Conservation (phyloP, 2,797 vertebrate genomes). For the Caiman crocodilus region DNA sequence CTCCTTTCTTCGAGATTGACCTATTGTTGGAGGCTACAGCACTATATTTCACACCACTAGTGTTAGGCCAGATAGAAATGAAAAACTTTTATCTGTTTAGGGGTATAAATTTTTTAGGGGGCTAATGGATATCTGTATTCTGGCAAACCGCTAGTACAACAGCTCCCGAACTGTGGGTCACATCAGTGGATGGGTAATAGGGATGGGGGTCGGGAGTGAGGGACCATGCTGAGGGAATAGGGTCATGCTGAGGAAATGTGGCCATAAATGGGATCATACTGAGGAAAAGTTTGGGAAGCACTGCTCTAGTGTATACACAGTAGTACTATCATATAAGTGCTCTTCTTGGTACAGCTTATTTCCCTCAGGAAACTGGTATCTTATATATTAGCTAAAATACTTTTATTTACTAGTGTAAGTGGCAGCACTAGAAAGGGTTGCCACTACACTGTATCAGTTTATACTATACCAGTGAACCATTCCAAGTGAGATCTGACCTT, state of each 20-base stretch:
- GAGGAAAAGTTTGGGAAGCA: neutral
- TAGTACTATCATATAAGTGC: neutral
- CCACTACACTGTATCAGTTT: neutral
- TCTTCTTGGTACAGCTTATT: neutral
- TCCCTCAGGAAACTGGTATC: neutral
- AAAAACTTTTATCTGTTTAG: neutral
- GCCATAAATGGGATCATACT: neutral
- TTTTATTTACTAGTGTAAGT: neutral
- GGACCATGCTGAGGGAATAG: no score
- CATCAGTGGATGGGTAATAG: no score
- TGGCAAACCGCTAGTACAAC: neutral
- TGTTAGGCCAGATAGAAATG: neutral
- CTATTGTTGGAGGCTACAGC: neutral
- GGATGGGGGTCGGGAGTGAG: no score
- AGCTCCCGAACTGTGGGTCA: no score
- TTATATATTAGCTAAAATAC: neutral
- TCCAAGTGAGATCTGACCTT: neutral
- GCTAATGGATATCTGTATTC: neutral
- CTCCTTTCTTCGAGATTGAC: neutral
- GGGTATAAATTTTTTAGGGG: neutral
- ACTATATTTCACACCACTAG: conserved; percentile 2
- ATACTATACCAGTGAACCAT: neutral
- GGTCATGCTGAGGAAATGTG: no score
- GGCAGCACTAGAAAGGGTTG: neutral
- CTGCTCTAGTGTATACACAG: neutral